Evolutionary conservation across 2,113 vertebrate species (phyloP), one percentile per base, ranked within the genome.

Genomic region (Cyanoramphus novaezelandiae): DNA sequence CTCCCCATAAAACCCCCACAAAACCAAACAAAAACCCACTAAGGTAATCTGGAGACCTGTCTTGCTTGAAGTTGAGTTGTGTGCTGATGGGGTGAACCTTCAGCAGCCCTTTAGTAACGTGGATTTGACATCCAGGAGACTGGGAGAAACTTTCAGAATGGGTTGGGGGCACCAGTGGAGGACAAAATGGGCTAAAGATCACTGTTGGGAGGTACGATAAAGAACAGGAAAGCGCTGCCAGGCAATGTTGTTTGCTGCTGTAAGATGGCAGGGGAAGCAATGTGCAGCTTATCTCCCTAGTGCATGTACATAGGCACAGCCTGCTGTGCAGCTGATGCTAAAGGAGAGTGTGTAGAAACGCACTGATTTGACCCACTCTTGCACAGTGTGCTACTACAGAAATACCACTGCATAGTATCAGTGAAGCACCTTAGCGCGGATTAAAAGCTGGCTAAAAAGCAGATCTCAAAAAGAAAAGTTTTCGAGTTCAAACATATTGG

Each of bases 131-230:
- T 15, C 10, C 43, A 47, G 18, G 47, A 46, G 4, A 3, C 23
- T 19, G 27, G 46, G 63, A 62, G 17, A 70, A 37, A 14, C 6
- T 29, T 15, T 44, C 35, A 27, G 49, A n/a, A 11, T 0, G 7
- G 11, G 11, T 1, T 43, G 49, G 35, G 53, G 60, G 6, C 25
- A 33, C 14, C 14, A 31, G 13, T 2, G 28, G 14, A 20, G 60
- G 60, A 25, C 39, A 37, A 28, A 67, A 19, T 1, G 17, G 37
- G 17, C 11, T 3, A 5, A 20, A 24, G 24, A 50, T 28, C 0
- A 13, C 3, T 2, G 5, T 8, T 1, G 3, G 71, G 41, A 18
- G 47, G 20, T 6, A 4, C 18, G 18, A 12, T 33, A 14, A n/a
- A 9, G 47, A 24, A 20, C 18, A 35, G 24, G 6, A 13, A 24